These are phyloP conservation scores for Liposcelis brunnea DNA, from an alignment of 2,888 invertebrate genomes.

Conservation along the genomic window DNA sequence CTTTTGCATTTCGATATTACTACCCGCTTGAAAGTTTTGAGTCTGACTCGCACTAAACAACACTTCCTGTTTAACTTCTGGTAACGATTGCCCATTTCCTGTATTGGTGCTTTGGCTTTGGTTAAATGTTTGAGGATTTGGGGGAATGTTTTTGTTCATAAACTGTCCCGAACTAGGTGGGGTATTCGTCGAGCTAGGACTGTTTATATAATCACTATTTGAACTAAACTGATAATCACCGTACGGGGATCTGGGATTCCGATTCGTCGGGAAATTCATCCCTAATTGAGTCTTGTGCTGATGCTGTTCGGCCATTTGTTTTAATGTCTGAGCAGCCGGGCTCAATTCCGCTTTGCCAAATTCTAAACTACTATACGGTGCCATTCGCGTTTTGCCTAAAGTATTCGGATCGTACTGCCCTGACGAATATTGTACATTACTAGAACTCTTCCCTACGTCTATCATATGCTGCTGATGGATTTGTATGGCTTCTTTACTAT, in stretches of 20 bases:
- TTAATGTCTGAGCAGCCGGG: conserved; percentile 85
- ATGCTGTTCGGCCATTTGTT: conserved; percentile 95
- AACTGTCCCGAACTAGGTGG: neutral
- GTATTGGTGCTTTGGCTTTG: neutral
- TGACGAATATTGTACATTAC: conserved; percentile 1
- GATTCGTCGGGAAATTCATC: conserved; percentile 9
- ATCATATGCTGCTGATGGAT: conserved; percentile 12
- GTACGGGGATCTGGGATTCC: conserved; percentile 35
- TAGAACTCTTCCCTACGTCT: neutral
- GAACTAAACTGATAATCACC: conserved; percentile 41
- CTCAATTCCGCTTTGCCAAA: conserved; percentile 52
- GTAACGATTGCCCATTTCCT: conserved; percentile 17
- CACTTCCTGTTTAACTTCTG: conserved; percentile 20
- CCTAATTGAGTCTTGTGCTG: conserved; percentile 57
- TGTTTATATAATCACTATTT: conserved; percentile 30
- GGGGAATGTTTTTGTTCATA: conserved; percentile 6
- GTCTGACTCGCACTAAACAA: conserved; percentile 16
- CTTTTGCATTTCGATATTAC: conserved; percentile 17
- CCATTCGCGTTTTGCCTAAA: conserved; percentile 12
- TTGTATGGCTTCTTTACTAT: conserved; percentile 15
- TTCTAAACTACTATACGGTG: conserved; percentile 18
- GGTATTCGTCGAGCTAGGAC: conserved; percentile 25
- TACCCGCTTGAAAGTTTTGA: conserved; percentile 20
- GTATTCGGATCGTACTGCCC: conserved; percentile 16
- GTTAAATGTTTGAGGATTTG: neutral